Conservation (phyloP, 2,797 vertebrate species). For the Phyllotis vaccarum region DNA sequence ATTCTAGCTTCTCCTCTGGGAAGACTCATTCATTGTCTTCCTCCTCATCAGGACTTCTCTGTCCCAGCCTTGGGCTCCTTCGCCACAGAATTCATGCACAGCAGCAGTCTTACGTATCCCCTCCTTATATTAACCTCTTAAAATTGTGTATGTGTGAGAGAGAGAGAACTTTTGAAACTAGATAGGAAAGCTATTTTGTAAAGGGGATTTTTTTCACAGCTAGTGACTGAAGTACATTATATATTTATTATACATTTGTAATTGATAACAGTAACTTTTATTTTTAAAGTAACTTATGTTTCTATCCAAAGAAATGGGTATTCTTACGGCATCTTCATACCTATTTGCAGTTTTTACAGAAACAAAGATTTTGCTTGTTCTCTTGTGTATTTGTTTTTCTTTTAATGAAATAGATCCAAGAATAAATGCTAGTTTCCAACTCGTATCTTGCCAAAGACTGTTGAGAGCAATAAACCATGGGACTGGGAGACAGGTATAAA, state of each 20-base stretch:
- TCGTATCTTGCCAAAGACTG: not conserved
- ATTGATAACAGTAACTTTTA: not conserved
- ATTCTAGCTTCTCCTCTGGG: not conserved
- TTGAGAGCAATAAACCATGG: not conserved
- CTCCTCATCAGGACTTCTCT: not conserved
- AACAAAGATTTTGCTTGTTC: not conserved
- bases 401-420: not conserved
- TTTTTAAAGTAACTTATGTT: not conserved
- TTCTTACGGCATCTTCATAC: not conserved
- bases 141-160: not conserved
- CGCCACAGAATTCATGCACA: not conserved
- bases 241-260: not conserved
- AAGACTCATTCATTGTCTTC: not conserved
- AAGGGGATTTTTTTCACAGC: not conserved
- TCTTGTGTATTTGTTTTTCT: not conserved
- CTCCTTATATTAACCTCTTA: not conserved
- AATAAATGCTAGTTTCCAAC: not conserved
- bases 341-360: slow-evolving; percentile 31
- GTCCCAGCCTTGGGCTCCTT: not conserved
- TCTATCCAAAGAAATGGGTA: not conserved
- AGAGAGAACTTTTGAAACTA: not conserved
- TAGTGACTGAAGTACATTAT: slow-evolving; percentile 21
- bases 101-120: not conserved
- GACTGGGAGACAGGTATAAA: not conserved
- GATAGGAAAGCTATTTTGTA: not conserved